Base-by-base conservation (phyloP, 1,140 invertebrate genomes). In the Aporrectodea caliginosa region DNA sequence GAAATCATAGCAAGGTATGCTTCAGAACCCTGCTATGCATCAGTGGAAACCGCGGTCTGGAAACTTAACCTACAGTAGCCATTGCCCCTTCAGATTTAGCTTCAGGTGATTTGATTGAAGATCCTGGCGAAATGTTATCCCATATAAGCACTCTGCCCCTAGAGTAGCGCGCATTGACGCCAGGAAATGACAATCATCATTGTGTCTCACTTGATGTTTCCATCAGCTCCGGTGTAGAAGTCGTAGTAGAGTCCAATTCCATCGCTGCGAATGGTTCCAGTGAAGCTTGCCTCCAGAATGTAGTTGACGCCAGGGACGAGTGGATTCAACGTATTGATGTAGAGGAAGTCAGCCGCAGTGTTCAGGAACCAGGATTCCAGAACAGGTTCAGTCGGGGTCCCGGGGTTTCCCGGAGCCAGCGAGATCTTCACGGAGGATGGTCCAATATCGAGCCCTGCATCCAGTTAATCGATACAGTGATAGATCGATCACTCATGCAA, bases 171-270 rank as follows among this genome's bases (percentile, higher is more conserved):
- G n/a, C n/a, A n/a, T n/a, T n/a, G n/a, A n/a, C n/a, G n/a, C n/a
- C n/a, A n/a, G n/a, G n/a, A n/a, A n/a, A n/a, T n/a, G n/a, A n/a
- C n/a, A n/a, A n/a, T n/a, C n/a, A n/a, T n/a, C n/a, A n/a, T n/a
- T 73, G 16, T 74, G n/a, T 30, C 34, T 74, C 33, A 74, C 73
- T 74, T 74, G n/a, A 33, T 33, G 6, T 22, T 30, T 31, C 34
- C 34, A 30, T 74, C 73, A 22, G 34, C 22, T 35, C 43, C 75
- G 29, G 27, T 68, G 35, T 76, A 76, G 33, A n/a, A 35, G 75
- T 76, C 75, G 32, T 35, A 76, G 29, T 76, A 76, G n/a, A 76
- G 43, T 35, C 75, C 75, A 27, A 35, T 27, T 68, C 75, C 75
- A 1, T 35, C 0, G 6, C 43, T 76, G 6, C 75, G 29, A 31